Conservation (phyloP, 2,888 invertebrate species). For the Limnephilus lunatus region DNA sequence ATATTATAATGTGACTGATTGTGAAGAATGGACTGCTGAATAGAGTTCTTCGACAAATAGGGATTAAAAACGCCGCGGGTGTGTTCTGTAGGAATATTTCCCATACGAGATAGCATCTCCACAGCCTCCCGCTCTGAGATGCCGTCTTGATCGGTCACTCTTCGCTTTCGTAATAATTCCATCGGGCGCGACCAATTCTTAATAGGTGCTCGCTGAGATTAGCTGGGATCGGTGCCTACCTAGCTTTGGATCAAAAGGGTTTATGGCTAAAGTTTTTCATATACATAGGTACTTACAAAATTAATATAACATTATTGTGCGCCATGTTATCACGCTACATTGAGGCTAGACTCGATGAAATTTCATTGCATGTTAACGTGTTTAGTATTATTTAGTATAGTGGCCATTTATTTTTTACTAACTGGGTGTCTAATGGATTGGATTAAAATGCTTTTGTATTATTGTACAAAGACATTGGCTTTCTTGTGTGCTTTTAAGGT, state of each 20-base stretch:
- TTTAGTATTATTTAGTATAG: background rate
- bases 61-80: slow-evolving; percentile 22
- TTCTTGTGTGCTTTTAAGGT: background rate
- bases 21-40: slow-evolving; percentile 19
- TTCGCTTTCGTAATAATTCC: background rate
- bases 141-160: slow-evolving; percentile 24
- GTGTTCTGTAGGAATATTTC: slow-evolving; percentile 31
- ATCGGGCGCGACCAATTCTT: slow-evolving; percentile 17
- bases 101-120: slow-evolving; percentile 26
- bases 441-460: background rate
- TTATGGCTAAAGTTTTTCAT: background rate
- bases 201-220: slow-evolving; percentile 12
- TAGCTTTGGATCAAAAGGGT: background rate
- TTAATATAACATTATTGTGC: background rate
- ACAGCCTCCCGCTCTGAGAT: background rate
- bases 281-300: background rate
- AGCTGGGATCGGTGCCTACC: background rate
- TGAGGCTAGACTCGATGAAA: background rate
- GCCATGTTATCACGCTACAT: background rate
- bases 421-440: background rate
- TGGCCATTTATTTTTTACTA: background rate
- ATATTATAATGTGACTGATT: background rate
- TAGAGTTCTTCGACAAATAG: slow-evolving; percentile 2
- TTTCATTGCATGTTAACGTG: background rate
- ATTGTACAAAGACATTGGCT: background rate